Conservation (phyloP, 2,888 invertebrate genomes). For the Hypomecis atomaria region DNA sequence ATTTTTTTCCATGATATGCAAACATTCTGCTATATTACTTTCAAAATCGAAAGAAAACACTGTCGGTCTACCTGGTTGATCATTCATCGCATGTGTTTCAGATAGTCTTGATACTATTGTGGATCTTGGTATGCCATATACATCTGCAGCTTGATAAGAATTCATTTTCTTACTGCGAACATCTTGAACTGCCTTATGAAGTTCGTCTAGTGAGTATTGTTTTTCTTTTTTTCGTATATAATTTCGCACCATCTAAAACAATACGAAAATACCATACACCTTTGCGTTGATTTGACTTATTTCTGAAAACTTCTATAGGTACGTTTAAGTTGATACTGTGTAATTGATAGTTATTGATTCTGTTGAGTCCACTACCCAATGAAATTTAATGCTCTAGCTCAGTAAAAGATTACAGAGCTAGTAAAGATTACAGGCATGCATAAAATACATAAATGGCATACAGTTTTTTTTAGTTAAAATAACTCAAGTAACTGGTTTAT, state of each 20-base stretch:
- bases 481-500: no score
- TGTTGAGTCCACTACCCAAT: no score
- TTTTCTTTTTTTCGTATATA: constrained; percentile 19
- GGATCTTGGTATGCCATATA: constrained; percentile 22
- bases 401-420: no score
- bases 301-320: no score
- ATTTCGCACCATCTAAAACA: constrained; percentile 17
- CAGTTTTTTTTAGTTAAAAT: no score
- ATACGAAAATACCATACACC: constrained; percentile 8
- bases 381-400: no score
- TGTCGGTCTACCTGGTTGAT: constrained; percentile 16
- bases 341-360: no score
- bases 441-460: no score
- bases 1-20: constrained; percentile 39
- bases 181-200: constrained; percentile 19
- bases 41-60: constrained; percentile 14
- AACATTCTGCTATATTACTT: constrained; percentile 2
- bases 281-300: no score
- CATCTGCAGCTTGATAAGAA: constrained; percentile 20
- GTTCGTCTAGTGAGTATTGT: constrained; percentile 11
- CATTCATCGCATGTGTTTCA: constrained; percentile 3
- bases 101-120: constrained; percentile 18
- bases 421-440: no score
- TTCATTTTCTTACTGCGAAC: constrained; percentile 17
- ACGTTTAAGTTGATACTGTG: no score